Percentiles rank a stretch among this genome's conserved stretches.
Conservation (phyloP, 2,888 invertebrate species). For the Chymomyza fuscimana region DNA sequence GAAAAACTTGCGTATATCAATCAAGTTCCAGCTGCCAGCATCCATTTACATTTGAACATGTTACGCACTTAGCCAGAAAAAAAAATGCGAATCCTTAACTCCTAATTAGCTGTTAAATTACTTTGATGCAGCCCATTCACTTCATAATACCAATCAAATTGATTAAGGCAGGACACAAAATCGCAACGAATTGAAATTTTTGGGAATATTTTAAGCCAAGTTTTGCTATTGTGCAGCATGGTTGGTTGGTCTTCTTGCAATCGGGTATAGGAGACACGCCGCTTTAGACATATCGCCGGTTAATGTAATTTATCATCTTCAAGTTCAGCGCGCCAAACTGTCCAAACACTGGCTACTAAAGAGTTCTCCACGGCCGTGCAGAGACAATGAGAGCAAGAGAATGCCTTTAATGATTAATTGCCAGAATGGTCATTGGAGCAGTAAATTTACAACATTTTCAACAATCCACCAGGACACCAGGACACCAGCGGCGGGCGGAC, state of each 20-base stretch:
- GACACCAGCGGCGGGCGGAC: no score
- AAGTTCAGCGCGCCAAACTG: conserved; percentile 40
- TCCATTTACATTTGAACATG: not conserved
- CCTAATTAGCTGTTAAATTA: conserved; percentile 61
- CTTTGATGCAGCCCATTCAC: conserved; percentile 9
- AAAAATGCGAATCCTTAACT: conserved; percentile 37
- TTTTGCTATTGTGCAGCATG: not conserved
- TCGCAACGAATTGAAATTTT: not conserved
- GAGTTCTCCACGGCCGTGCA: not conserved
- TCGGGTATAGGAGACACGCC: not conserved
- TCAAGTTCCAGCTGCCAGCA: not conserved
- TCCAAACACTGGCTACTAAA: conserved; percentile 4
- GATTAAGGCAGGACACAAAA: not conserved
- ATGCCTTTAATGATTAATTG: conserved; percentile 64
- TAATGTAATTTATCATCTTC: conserved; percentile 66
- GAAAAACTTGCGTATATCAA: not conserved
- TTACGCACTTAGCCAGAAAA: not conserved
- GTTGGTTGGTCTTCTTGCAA: not conserved
- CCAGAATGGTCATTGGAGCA: conserved; percentile 55
- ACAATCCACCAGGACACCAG: conserved; percentile 1
- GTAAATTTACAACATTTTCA: conserved; percentile 51
- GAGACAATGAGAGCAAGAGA: not conserved
- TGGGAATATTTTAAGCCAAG: not conserved
- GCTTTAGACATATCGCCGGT: conserved; percentile 43
- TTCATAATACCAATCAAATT: not conserved